Conservation (phyloP, 2,888 invertebrate species). For the Allacma fusca region DNA sequence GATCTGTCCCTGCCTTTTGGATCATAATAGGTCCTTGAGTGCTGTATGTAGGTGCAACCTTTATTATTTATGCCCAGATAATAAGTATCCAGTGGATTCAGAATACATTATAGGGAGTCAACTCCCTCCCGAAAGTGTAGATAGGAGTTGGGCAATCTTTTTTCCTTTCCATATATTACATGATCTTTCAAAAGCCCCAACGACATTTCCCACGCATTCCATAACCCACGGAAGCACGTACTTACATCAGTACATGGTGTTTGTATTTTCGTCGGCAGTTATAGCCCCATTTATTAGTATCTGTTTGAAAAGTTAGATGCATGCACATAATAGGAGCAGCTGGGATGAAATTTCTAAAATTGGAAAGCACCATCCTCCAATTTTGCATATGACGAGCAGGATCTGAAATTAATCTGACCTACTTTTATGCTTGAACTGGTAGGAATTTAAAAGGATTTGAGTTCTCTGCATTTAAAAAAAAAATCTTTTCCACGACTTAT, state of each 20-base stretch:
- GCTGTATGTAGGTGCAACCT: no score
- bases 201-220: constrained; percentile 1
- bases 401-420: constrained; percentile 8
- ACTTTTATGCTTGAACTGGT: constrained; percentile 6
- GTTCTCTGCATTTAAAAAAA: not conserved
- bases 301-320: no score
- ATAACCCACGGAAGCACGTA: no score
- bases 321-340: not conserved
- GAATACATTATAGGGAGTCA: no score
- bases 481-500: no score
- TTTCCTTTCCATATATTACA: not conserved
- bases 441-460: not conserved
- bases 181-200: not conserved
- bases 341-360: constrained; percentile 1
- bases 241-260: no score
- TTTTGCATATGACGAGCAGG: not conserved
- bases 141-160: not conserved
- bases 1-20: no score
- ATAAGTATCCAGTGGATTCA: no score
- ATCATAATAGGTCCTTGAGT: no score
- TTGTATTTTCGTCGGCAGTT: no score
- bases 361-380: not conserved
- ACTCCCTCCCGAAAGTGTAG: not conserved
- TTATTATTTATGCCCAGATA: no score
- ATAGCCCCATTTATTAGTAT: no score